Base-by-base conservation (phyloP, 2,113 vertebrate species). In the Trematocara variabile region DNA sequence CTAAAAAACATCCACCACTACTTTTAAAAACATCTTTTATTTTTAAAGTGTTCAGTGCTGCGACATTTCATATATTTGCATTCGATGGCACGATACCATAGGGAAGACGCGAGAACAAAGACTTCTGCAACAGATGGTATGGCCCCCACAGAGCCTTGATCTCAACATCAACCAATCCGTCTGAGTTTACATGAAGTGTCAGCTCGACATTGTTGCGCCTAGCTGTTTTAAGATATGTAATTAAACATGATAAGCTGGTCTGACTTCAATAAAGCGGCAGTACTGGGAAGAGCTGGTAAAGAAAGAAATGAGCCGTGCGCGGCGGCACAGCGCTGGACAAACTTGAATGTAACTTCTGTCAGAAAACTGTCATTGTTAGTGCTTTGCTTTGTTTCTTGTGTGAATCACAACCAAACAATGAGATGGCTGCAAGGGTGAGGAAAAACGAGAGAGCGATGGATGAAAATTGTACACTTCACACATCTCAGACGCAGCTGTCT, bases 41-140 rank as follows among this genome's bases (percentile, higher is more conserved):
- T 73, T 0, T 70, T 25, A 70, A 13, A 46, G 34, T 79, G 28
- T 8, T 39, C 18, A 4, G 50, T 53, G 33, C 8, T 20, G 56
- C 18, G 22, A 18, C 25, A 4, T n/a, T 33, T 80, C 20, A 2
- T 13, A 14, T 77, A 33, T 41, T 65, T 34, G 8, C 25, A 53
- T 75, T 77, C 46, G 52, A 68, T 86, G 55, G 50, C 14, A 55
- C 34, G 3, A 63, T 13, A 41, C 48, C 70, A 81, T 60, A 44
- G 50, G 16, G 41, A 58, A 83, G 60, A 73, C 70, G 33, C 0
- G n/a, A 70, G 58, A 88, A 88, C 54, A 88, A 84, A 84, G 86
- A 53, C 34, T 22, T 77, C 52, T 50, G 63, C 34, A 63, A 84
- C 81, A 80, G 86, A 88, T 88, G 86, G 86, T 78, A 25, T 7